Percentiles rank a stretch among this genome's conserved stretches.
phyloP scores from a whole-genome alignment of 2,888 invertebrate species.

The Lepidocyrtoides sp. region DNA sequence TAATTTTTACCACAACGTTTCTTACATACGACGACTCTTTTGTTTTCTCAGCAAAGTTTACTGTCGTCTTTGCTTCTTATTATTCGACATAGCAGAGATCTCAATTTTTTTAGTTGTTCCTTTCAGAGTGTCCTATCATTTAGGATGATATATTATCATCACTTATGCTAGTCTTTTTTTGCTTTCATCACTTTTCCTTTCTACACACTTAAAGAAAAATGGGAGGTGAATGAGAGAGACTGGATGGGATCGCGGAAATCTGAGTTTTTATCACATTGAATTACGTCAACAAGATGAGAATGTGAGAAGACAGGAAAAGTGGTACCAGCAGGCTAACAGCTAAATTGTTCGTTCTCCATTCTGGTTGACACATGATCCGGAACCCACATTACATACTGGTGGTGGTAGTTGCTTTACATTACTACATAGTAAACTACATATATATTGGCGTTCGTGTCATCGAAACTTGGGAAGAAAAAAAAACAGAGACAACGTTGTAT shows the following conservation, averaged over 20 bases:
- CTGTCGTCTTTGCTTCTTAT: constrained; percentile 2
- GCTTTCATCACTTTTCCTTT: constrained; percentile 39
- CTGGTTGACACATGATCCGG: constrained; percentile 60
- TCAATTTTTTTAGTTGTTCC: constrained; percentile 26
- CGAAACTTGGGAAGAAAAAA: no score
- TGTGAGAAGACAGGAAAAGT: constrained; percentile 23
- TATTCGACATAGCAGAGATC: constrained; percentile 34
- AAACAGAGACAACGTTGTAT: neutral
- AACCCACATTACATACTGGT: constrained; percentile 17
- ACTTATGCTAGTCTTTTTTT: constrained; percentile 49
- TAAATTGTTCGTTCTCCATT: constrained; percentile 47
- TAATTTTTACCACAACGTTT: no score
- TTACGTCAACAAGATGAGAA: constrained; percentile 53
- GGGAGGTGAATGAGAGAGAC: constrained; percentile 47
- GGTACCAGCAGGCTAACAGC: constrained; percentile 20
- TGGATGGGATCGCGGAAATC: constrained; percentile 44
- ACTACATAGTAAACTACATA: neutral
- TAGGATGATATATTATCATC: constrained; percentile 66
- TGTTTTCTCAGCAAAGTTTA: neutral
- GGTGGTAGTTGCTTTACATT: neutral
- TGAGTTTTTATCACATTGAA: constrained; percentile 67
- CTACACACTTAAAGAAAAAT: constrained; percentile 30
- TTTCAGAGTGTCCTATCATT: constrained; percentile 15
- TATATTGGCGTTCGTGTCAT: neutral
- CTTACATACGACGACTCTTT: no score